These are phyloP conservation scores for Dicranocentrus wangi DNA, from an alignment of 2,888 invertebrate species.

Conservation along the genomic window DNA sequence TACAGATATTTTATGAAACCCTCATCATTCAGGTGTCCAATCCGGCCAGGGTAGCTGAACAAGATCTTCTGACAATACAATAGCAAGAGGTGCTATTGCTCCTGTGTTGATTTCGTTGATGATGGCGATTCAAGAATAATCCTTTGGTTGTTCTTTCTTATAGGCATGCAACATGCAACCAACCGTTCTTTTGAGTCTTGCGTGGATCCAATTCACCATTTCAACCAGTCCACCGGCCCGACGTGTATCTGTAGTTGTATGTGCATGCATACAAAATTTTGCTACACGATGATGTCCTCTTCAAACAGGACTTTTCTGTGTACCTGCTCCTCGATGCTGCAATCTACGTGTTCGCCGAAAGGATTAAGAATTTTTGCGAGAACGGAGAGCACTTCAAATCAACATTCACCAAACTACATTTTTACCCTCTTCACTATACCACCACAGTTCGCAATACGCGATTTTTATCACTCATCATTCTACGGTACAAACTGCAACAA, in stretches of 20 bases:
- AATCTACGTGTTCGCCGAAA: background rate
- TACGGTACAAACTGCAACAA: constrained; percentile 7
- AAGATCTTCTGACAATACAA: constrained; percentile 29
- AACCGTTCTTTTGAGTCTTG: no score
- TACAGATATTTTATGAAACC: background rate
- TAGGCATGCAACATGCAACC: constrained; percentile 1
- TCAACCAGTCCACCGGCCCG: no score
- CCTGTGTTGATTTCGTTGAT: background rate
- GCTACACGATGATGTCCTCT: background rate
- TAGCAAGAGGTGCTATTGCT: background rate
- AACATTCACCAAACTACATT: constrained; percentile 1
- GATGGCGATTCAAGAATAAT: background rate
- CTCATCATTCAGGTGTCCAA: constrained; percentile 2
- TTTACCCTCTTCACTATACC: background rate
- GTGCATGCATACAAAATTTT: background rate
- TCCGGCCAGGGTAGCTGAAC: constrained; percentile 18
- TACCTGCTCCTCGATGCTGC: background rate
- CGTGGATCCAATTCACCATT: no score
- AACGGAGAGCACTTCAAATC: background rate
- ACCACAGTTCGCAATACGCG: constrained; percentile 3
- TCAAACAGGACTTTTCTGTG: constrained; percentile 19
- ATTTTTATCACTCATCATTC: constrained; percentile 1
- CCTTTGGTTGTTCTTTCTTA: no score
- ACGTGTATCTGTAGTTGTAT: no score
- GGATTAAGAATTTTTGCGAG: background rate